phyloP scores from a whole-genome alignment of 2,113 vertebrate species.

The Cromileptes altivelis region DNA sequence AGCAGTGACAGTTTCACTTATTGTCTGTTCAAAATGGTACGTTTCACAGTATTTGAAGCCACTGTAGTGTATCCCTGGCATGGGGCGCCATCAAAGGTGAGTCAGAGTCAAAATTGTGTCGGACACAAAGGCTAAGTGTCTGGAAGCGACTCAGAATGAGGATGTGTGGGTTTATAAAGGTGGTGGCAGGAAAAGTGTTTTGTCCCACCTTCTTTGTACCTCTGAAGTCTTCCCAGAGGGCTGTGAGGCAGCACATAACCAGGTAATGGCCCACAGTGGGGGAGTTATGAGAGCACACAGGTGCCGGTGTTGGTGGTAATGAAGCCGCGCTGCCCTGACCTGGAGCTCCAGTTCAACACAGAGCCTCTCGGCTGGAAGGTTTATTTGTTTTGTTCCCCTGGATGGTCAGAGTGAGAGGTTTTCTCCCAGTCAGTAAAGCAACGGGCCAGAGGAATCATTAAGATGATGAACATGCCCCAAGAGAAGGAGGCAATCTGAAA shows the following conservation, averaged over 20 bases:
- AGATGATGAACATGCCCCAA: conserved; percentile 23
- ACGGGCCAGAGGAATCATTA: conserved; percentile 27
- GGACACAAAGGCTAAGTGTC: conserved; percentile 55
- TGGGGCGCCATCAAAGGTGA: conserved; percentile 34
- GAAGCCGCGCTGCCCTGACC: conserved; percentile 56
- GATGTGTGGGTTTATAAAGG: conserved; percentile 11
- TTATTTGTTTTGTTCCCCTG: conserved; percentile 63
- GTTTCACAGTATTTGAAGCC: conserved; percentile 9
- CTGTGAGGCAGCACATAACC: conserved; percentile 47
- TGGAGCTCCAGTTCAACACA: conserved; percentile 37
- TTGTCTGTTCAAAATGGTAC: conserved; percentile 18
- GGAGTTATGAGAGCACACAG: conserved; percentile 63
- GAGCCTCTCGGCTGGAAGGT: conserved; percentile 34
- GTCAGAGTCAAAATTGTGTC: conserved; percentile 27
- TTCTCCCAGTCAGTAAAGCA: conserved; percentile 21
- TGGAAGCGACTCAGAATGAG: conserved; percentile 26
- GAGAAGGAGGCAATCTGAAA: conserved; percentile 47
- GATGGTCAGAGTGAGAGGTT: conserved; percentile 27
- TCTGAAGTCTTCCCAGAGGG: conserved; percentile 41
- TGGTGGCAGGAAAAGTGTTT: conserved; percentile 41
- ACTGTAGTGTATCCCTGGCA: not conserved
- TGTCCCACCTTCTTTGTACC: conserved; percentile 44
- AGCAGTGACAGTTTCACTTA: not conserved
- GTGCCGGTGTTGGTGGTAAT: conserved; percentile 57
- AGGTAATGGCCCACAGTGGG: conserved; percentile 64